A percentile compares a stretch with the other conserved stretches of the same genome.
Evolutionary conservation across 2,888 invertebrate species (phyloP).

Genomic region (Leptopilina drosophilae): DNA sequence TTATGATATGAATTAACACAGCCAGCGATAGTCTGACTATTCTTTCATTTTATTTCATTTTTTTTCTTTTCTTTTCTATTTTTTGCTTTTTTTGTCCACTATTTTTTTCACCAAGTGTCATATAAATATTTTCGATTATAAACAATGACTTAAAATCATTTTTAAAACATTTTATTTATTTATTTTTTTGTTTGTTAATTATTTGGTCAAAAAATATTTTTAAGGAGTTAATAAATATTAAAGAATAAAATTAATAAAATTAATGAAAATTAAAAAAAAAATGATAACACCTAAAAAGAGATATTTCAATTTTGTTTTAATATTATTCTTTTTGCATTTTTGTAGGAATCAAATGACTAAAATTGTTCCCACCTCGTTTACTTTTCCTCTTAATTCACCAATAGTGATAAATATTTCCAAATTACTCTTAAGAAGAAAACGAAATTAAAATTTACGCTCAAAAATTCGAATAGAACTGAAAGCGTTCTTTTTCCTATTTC

Average conservation of each 20-base stretch:
- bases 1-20: conserved; percentile 35
- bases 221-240: conserved; percentile 32
- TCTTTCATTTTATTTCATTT: background rate
- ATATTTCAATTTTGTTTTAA: background rate
- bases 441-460: background rate
- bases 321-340: no score
- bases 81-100: no score
- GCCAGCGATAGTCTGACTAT: conserved; percentile 31
- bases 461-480: background rate
- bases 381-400: background rate
- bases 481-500: conserved; percentile 23
- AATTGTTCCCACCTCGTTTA: background rate
- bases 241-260: background rate
- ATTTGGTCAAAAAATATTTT: conserved; percentile 16
- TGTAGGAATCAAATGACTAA: background rate
- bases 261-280: background rate
- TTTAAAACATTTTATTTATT: background rate
- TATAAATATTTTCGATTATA: background rate
- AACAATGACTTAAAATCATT: background rate
- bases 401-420: background rate
- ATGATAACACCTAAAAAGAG: background rate
- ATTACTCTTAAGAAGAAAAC: background rate
- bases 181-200: background rate
- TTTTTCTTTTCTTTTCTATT: background rate
- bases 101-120: background rate